A percentile compares a stretch with the other conserved stretches of the same genome.
Evolutionary conservation across 53 echinoderm and acorn worm species (phyloP).

Genomic region (Paracentrotus lividus): DNA sequence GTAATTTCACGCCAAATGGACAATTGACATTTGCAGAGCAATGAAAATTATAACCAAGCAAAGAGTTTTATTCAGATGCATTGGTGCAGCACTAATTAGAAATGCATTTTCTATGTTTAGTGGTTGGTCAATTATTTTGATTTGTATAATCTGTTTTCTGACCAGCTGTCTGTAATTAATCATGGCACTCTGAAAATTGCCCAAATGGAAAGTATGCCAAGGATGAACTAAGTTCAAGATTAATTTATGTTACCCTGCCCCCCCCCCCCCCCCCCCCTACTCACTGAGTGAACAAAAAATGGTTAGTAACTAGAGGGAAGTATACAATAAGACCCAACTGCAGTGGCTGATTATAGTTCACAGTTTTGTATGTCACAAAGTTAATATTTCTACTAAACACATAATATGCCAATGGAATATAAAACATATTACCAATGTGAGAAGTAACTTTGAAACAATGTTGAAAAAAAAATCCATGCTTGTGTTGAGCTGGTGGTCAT

Average conservation of each 20-base stretch:
- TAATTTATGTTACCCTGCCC: too few species aligned
- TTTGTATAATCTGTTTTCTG: neutral
- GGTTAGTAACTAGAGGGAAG: neutral
- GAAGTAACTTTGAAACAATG: too few species aligned
- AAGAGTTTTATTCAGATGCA: neutral
- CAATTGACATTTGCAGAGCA: neutral
- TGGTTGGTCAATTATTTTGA: neutral
- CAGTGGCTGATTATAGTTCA: neutral
- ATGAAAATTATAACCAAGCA: neutral
- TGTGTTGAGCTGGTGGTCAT: too few species aligned
- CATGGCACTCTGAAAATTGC: neutral
- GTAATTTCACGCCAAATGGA: neutral
- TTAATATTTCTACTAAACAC: too few species aligned
- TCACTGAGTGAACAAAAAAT: neutral
- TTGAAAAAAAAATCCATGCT: too few species aligned
- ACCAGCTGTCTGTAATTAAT: constrained; percentile 14
- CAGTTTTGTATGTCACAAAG: too few species aligned
- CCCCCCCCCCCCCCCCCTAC: too few species aligned
- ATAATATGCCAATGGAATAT: too few species aligned
- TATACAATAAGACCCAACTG: neutral
- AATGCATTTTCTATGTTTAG: neutral
- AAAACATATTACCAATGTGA: too few species aligned
- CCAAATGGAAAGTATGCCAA: neutral
- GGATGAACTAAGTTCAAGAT: neutral
- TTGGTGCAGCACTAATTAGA: neutral